These are phyloP conservation scores for Alviniconcha marisindica DNA, from an alignment of 1,140 invertebrate species.

Conservation along the genomic window DNA sequence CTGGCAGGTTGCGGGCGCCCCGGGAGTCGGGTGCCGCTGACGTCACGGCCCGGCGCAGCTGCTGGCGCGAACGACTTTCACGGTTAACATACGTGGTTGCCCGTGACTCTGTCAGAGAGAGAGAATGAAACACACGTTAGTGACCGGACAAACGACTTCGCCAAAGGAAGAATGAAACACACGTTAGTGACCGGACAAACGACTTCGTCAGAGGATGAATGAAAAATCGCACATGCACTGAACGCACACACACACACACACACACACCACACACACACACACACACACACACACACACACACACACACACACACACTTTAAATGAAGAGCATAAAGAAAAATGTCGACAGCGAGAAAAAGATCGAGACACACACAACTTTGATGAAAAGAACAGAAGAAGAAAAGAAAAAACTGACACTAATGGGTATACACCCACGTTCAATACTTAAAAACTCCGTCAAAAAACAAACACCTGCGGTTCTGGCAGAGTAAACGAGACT, in stretches of 20 bases:
- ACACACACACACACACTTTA: background rate
- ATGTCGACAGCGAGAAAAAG: too few species aligned
- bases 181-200: background rate
- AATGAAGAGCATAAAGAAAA: background rate
- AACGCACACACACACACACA: too few species aligned
- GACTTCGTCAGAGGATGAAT: background rate
- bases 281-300: background rate
- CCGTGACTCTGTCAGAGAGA: constrained; percentile 4
- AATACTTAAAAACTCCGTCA: too few species aligned
- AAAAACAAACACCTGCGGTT: too few species aligned
- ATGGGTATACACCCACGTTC: too few species aligned
- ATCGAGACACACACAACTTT: too few species aligned
- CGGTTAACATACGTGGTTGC: constrained; percentile 32
- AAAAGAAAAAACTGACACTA: too few species aligned
- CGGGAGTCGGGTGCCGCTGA: background rate
- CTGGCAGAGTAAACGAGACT: too few species aligned
- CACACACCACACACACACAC: too few species aligned
- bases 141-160: background rate
- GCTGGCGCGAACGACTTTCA: constrained; percentile 37
- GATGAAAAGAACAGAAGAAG: too few species aligned
- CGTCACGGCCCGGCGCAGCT: constrained; percentile 32
- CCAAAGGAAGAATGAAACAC: background rate
- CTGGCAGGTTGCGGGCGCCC: background rate
- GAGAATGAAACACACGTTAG: background rate
- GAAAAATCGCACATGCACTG: background rate